Evolutionary conservation across 2,797 vertebrate genomes (phyloP), one percentile per base, ranked within the genome.

Genomic region (Eidolon dupreanum): DNA sequence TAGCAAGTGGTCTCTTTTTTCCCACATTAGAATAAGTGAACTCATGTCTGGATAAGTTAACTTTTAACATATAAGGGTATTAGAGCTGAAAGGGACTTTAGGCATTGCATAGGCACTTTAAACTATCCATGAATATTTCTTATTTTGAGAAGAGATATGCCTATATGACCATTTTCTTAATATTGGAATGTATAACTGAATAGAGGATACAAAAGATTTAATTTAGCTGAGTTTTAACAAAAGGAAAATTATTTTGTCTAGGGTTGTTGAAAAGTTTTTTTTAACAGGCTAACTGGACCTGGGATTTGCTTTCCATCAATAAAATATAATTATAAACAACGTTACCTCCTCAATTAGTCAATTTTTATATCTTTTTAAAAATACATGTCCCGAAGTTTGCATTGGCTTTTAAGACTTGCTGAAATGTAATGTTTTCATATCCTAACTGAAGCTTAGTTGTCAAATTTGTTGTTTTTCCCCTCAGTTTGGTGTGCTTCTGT

Each of bases 311-410:
- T 92, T 88, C 10, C 36, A 55, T 65, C 84, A 94, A 6, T 93
- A 65, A 96, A 92, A 88, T 85, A 49, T 75, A 77, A 95, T 92
- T 97, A 71, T 8, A 88, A 70, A 74, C 31, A 93, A n/a, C 31
- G 73, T 46, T 94, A 36, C 68, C 43, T 88, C n/a, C 38, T 94
- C 77, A 77, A 16, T 85, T 78, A 70, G 59, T 82, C 82, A 92
- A 83, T 26, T 74, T 95, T 84, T 84, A 12, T 90, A 43, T 93
- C 51, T 53, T 93, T 16, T 88, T 84, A 89, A 86, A 75, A 95
- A 90, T 93, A 41, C 63, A 28, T 68, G 43, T 83, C 57, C n/a
- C 75, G 15, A 83, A 51, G 70, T 95, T 93, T 95, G 11, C 55
- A 63, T 22, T 65, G 75, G 53, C 28, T 81, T 87, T 88, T 82